Percentiles rank a stretch among this genome's conserved stretches.
Conservation (phyloP, 2,113 vertebrate species). For the Prunella fulvescens region DNA sequence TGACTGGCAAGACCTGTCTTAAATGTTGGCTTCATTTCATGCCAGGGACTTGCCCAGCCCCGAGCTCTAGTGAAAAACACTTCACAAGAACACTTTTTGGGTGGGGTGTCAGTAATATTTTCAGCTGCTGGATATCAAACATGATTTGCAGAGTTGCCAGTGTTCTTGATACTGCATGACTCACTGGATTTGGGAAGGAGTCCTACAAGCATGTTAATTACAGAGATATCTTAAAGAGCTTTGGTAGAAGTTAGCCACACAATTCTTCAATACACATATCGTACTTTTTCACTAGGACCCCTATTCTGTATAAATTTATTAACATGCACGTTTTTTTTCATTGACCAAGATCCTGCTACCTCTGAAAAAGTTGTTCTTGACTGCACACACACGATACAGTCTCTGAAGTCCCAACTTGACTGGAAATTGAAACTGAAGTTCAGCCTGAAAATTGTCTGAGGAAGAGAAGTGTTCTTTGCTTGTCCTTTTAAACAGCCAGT, state of each 20-base stretch:
- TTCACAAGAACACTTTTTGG: conserved; percentile 9
- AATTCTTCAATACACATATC: neutral
- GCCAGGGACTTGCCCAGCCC: conserved; percentile 19
- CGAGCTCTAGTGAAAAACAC: neutral
- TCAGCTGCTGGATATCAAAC: conserved; percentile 39
- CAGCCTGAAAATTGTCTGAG: neutral
- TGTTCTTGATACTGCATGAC: neutral
- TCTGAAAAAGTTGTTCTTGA: neutral
- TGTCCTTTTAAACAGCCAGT: neutral
- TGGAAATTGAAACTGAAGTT: neutral
- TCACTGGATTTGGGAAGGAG: neutral
- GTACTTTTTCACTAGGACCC: neutral
- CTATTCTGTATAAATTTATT: neutral
- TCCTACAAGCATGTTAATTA: neutral
- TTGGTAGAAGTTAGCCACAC: neutral
- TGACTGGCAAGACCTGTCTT: neutral
- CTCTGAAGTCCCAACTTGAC: neutral
- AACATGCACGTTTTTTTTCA: neutral
- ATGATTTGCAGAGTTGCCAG: neutral
- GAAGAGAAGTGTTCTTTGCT: neutral
- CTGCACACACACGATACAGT: neutral
- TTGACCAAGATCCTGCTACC: neutral
- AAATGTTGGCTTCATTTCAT: neutral
- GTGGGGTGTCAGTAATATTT: neutral
- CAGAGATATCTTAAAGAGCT: neutral